Percentiles rank a stretch among this genome's conserved stretches.
phyloP scores from a whole-genome alignment of 2,888 invertebrate genomes.

The Andrena bicolor region DNA sequence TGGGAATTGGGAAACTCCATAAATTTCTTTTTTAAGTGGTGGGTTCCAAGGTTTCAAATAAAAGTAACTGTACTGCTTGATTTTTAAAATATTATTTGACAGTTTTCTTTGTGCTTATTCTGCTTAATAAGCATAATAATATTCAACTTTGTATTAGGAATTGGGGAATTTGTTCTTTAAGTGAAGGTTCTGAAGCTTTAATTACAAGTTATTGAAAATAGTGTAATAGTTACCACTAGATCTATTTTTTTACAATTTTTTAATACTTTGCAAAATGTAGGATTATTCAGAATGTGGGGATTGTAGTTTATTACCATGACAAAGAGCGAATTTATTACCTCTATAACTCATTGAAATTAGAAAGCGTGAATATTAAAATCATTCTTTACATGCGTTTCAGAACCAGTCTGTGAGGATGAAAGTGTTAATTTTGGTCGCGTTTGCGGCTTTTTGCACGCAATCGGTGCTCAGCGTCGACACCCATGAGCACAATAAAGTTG shows the following conservation, averaged over 20 bases:
- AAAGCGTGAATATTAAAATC: not conserved
- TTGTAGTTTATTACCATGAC: too few relatives aligned
- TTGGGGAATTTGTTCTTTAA: not conserved
- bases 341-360: not conserved
- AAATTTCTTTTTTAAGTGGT: too few relatives aligned
- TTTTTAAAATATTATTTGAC: not conserved
- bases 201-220: not conserved
- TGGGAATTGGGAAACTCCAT: not conserved
- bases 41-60: not conserved
- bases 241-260: too few relatives aligned
- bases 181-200: too few relatives aligned
- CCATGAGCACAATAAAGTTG: slow-evolving; percentile 87
- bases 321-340: too few relatives aligned
- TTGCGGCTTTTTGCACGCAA: slow-evolving; percentile 78
- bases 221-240: not conserved
- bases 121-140: not conserved
- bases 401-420: slow-evolving; percentile 64
- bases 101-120: not conserved
- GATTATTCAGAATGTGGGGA: not conserved
- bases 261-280: too few relatives aligned
- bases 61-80: not conserved
- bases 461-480: slow-evolving; percentile 83
- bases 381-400: slow-evolving; percentile 14
- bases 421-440: slow-evolving; percentile 70
- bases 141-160: not conserved